Conservation (phyloP, 1,140 invertebrate genomes). For the Camponotus vicinus region DNA sequence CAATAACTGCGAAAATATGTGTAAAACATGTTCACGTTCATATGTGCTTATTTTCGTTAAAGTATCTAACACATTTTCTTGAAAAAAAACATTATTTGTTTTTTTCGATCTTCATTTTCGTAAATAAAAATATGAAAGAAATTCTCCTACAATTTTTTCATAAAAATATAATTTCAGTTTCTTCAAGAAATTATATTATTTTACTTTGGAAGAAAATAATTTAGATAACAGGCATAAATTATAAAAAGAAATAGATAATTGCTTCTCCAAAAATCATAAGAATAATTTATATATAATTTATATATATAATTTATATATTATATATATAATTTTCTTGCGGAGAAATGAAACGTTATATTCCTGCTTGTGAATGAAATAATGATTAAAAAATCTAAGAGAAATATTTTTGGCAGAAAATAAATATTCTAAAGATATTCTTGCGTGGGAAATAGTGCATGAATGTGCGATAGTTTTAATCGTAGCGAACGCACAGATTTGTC, state of each 20-base stretch:
- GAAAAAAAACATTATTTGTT: neutral
- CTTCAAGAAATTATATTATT: too few species aligned
- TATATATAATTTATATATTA: too few species aligned
- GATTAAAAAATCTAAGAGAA: neutral
- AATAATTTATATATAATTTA: too few species aligned
- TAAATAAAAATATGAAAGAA: too few species aligned
- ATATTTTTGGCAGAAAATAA: neutral
- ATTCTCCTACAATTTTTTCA: too few species aligned
- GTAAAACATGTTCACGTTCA: neutral
- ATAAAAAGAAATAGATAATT: too few species aligned
- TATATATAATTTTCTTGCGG: neutral
- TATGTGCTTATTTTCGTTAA: neutral
- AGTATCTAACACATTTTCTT: neutral
- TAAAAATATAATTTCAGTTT: too few species aligned
- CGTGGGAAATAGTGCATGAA: conserved; percentile 19
- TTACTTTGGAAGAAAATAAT: too few species aligned
- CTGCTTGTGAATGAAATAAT: neutral
- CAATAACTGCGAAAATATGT: neutral
- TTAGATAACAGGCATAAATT: too few species aligned
- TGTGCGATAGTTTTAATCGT: conserved; percentile 24
- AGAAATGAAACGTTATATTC: neutral
- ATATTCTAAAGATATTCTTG: conserved; percentile 1
- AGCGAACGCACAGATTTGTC: conserved; percentile 71
- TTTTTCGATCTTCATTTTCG: neutral
- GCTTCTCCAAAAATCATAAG: too few species aligned